Base-by-base conservation (phyloP, 1,140 invertebrate species). In the Pseudomyrmex pallidus region DNA sequence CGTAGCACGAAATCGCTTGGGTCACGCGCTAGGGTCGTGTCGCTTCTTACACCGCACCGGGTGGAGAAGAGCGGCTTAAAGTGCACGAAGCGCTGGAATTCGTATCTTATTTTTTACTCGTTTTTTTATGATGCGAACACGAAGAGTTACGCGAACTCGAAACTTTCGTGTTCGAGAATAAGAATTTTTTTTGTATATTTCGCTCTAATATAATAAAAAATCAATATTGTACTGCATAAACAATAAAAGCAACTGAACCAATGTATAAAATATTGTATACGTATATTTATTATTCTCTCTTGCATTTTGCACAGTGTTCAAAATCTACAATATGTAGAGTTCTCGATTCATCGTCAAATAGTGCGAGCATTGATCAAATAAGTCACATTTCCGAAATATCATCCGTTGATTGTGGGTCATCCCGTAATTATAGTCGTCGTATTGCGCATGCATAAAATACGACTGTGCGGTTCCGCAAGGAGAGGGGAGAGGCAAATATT, bases 291-390 rank as follows among this genome's bases (percentile, higher is more conserved):
- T 35, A 35, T 35, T 35, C 35, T 35, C 35, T 35, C 5, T 35
- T 7, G 5, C 5, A 35, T 46, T 46, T 25, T 54, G n/a, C 15
- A 67, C 20, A 13, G 54, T 9, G 25, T 15, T 7, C 2, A 17
- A 72, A 50, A 59, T 50, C 35, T 35, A 35, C 5, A 80, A 80
- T 22, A 78, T 8, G 22, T 20, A n/a, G 12, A 50, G 10, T 48
- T 80, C 10, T 54, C 25, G 70, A 80, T 17, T 61, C 76, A 61
- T 25, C 20, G n/a, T 35, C 35, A 35, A 72, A 44, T 20, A 20
- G 63, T 48, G 57, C n/a, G 20, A 35, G 17, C 70, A 59, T 80
- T 80, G 72, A 80, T 80, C 20, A 59, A 80, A 80, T 70, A 56
- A 25, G 8, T 46, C 68, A 25, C 44, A 10, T 10, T 54, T 25